These are phyloP conservation scores for Taxidea taxus DNA, from an alignment of 2,113 vertebrate species.

Conservation along the genomic window DNA sequence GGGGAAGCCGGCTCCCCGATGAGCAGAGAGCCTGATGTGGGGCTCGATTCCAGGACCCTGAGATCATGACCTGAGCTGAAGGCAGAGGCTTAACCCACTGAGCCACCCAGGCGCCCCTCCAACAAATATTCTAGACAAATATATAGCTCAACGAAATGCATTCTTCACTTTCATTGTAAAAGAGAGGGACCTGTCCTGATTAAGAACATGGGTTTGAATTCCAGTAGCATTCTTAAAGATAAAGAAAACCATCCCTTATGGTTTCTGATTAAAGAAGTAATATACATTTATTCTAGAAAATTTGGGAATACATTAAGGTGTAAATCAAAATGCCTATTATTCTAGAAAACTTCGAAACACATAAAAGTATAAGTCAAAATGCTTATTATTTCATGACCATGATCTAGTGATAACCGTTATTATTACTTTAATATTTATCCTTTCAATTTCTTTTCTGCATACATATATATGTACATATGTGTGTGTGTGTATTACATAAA, in stretches of 20 bases:
- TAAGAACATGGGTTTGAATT: neutral
- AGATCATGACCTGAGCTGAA: too few species aligned
- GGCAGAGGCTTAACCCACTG: too few species aligned
- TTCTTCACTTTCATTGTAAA: neutral
- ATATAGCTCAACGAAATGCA: neutral
- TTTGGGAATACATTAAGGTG: neutral
- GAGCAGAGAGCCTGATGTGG: too few species aligned
- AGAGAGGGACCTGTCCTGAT: neutral
- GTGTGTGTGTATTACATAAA: neutral
- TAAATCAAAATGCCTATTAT: constrained; percentile 12
- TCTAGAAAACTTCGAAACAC: constrained; percentile 3
- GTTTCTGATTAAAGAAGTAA: neutral
- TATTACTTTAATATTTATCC: neutral
- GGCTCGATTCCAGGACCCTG: too few species aligned
- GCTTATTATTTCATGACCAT: neutral
- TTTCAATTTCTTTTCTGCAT: neutral
- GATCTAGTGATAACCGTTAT: neutral
- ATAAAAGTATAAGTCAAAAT: neutral
- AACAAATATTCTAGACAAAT: constrained; percentile 11
- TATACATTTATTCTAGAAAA: constrained; percentile 16
- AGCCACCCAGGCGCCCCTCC: too few species aligned
- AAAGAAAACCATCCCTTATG: neutral
- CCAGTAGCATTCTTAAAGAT: neutral
- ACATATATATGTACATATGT: neutral
- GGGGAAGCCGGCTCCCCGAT: too few species aligned